phyloP scores from a whole-genome alignment of 2,797 vertebrate species.

The Peromyscus melanophrys region DNA sequence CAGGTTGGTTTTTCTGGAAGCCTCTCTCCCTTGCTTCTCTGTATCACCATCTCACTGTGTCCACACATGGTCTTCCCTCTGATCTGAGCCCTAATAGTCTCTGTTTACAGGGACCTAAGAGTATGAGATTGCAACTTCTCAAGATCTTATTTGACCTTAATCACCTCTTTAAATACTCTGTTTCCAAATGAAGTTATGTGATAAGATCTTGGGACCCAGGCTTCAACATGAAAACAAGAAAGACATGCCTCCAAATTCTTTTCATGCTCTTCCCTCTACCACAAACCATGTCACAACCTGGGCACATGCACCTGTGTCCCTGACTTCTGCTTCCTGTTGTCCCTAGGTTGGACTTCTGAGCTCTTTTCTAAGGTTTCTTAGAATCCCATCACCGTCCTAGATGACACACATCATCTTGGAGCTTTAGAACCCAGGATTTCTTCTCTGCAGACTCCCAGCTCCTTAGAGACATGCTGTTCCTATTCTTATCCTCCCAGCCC shows the following conservation, averaged over 20 bases:
- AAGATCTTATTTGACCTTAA: background rate
- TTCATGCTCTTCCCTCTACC: background rate
- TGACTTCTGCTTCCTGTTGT: background rate
- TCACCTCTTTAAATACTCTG: background rate
- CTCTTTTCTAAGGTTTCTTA: background rate
- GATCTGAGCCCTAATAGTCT: background rate
- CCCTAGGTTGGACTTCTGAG: background rate
- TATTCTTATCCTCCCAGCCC: background rate
- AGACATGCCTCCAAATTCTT: too few relatives aligned
- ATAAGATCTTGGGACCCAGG: background rate
- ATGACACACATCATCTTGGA: too few relatives aligned
- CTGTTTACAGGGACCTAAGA: too few relatives aligned
- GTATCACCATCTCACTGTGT: background rate
- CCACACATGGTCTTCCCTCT: background rate
- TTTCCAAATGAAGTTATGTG: background rate
- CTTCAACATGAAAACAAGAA: background rate
- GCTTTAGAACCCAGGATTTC: background rate
- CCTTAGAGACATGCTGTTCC: background rate
- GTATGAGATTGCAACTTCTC: background rate
- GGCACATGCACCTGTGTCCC: background rate
- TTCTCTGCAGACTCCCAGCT: background rate
- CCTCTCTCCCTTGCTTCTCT: background rate
- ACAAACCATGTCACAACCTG: accelerated
- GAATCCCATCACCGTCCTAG: accelerated
- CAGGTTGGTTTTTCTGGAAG: background rate